Percentiles rank a stretch among this genome's conserved stretches.
Conservation (phyloP, 2,797 vertebrate genomes). For the Enteromius unitaeniatus region DNA sequence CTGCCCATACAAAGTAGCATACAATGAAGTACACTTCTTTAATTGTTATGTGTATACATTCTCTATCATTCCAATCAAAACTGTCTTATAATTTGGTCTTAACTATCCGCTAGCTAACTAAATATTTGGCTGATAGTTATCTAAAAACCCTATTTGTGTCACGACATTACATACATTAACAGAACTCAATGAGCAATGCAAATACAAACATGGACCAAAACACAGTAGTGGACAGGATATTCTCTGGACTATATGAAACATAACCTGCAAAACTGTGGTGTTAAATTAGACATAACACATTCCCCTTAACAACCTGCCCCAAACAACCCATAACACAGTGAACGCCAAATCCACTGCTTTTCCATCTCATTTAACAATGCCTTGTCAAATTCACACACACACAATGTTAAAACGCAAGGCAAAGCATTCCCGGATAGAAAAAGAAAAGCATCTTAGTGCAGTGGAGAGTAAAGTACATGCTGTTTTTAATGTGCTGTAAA, state of each 20-base stretch:
- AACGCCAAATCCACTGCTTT: slow-evolving; percentile 28
- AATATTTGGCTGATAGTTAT: not conserved
- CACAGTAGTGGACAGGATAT: slow-evolving; percentile 27
- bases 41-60: not conserved
- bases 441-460: slow-evolving; percentile 43
- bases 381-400: slow-evolving; percentile 5
- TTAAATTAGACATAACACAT: slow-evolving; percentile 48
- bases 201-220: not conserved
- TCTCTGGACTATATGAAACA: slow-evolving; percentile 30
- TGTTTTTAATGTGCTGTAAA: slow-evolving; percentile 63
- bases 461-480: slow-evolving; percentile 45
- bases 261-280: slow-evolving; percentile 26
- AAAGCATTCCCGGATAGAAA: slow-evolving; percentile 48
- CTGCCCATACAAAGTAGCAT: not conserved
- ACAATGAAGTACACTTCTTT: not conserved
- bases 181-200: slow-evolving; percentile 7
- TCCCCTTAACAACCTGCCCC: slow-evolving; percentile 28
- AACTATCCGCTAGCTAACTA: not conserved
- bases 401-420: slow-evolving; percentile 32
- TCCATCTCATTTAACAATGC: slow-evolving; percentile 44
- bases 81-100: not conserved
- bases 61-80: not conserved
- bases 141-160: not conserved
- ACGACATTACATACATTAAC: slow-evolving; percentile 16
- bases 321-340: slow-evolving; percentile 32